Evolutionary conservation across 1,140 invertebrate genomes (phyloP).

Genomic region (Arctopsyche grandis): DNA sequence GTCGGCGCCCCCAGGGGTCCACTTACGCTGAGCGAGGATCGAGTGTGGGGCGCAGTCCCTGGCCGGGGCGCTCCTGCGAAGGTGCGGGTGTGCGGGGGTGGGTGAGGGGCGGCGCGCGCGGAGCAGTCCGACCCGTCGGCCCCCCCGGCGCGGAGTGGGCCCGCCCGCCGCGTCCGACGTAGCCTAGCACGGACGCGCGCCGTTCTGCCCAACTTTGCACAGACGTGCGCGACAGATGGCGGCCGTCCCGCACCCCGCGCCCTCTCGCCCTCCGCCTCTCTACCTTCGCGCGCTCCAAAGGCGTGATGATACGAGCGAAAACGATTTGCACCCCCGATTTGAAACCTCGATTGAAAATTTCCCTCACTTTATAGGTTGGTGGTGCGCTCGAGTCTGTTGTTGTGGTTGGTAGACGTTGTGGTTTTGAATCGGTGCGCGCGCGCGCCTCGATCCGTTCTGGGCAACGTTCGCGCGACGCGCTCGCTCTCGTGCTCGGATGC

Average conservation of each 20-base stretch:
- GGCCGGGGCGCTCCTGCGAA: not conserved
- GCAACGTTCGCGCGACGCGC: not conserved
- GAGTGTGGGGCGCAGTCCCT: not conserved
- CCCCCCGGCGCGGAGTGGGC: constrained; percentile 41
- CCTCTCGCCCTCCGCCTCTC: not conserved
- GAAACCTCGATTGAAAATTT: not conserved
- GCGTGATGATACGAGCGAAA: constrained; percentile 11
- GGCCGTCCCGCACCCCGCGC: constrained; percentile 9
- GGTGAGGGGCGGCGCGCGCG: not conserved
- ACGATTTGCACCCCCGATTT: not conserved
- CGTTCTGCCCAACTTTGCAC: constrained; percentile 39
- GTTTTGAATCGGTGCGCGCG: not conserved
- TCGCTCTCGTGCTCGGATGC: not conserved
- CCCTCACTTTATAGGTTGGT: not conserved
- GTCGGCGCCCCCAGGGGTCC: not conserved
- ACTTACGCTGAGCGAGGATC: no score
- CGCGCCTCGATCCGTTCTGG: not conserved
- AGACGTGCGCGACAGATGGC: constrained; percentile 34
- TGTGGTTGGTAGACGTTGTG: no score
- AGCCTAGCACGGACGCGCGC: constrained; percentile 37
- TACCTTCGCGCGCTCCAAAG: not conserved
- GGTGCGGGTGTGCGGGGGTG: not conserved
- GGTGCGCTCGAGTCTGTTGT: no score
- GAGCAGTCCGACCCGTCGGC: constrained; percentile 33
- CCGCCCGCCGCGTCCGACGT: constrained; percentile 26